phyloP scores from a whole-genome alignment of 2,888 invertebrate species.

The Macroteleia sp. region DNA sequence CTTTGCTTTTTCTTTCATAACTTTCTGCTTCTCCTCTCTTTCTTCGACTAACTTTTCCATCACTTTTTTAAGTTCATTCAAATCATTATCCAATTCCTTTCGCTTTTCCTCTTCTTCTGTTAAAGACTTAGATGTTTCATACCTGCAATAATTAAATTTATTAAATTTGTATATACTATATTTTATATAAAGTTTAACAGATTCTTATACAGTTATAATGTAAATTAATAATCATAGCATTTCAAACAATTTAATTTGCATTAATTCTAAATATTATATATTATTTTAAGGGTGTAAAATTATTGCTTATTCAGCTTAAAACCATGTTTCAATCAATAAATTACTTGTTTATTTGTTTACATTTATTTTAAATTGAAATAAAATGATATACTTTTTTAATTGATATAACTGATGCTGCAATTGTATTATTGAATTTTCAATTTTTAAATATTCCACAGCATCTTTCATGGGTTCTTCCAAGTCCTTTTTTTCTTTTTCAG shows the following conservation, averaged over 20 bases:
- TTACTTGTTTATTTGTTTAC: too few relatives aligned
- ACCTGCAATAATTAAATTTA: conserved; percentile 57
- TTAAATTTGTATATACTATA: too few relatives aligned
- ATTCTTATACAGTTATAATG: too few relatives aligned
- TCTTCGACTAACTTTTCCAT: conserved; percentile 72
- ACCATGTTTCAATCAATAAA: too few relatives aligned
- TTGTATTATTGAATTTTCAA: conserved; percentile 90
- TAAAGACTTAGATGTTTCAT: conserved; percentile 67
- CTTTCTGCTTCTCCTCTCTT: conserved; percentile 85
- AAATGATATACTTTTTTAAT: conserved; percentile 72
- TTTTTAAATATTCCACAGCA: conserved; percentile 90
- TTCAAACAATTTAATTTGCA: too few relatives aligned
- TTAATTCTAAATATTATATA: too few relatives aligned
- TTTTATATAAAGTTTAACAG: too few relatives aligned
- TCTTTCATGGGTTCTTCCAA: conserved; percentile 91
- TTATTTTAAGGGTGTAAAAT: too few relatives aligned
- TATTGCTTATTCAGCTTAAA: too few relatives aligned
- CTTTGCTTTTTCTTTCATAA: conserved; percentile 83
- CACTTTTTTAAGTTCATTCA: conserved; percentile 68
- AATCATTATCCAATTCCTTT: conserved; percentile 74
- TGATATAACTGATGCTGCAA: conserved; percentile 77
- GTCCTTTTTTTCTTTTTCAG: conserved; percentile 92
- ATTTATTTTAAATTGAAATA: too few relatives aligned
- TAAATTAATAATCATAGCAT: too few relatives aligned
- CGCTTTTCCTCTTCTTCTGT: conserved; percentile 69